phyloP scores from a whole-genome alignment of 2,888 invertebrate species.

The Eulithis testata region DNA sequence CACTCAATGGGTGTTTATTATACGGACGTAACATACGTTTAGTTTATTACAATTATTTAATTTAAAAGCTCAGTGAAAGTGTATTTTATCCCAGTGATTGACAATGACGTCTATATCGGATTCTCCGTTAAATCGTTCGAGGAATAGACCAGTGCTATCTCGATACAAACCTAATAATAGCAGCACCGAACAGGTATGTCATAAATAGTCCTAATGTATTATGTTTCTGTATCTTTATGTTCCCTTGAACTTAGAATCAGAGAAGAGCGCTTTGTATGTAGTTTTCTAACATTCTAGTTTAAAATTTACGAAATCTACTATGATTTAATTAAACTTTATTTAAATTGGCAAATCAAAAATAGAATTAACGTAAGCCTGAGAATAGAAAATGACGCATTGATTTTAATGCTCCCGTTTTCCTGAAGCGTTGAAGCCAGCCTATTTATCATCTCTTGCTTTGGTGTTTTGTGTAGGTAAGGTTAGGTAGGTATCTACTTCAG shows the following conservation, averaged over 20 bases:
- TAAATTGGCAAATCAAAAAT: no score
- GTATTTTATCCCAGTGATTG: conserved; percentile 36
- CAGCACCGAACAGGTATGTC: conserved; percentile 68
- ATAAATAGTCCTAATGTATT: not conserved
- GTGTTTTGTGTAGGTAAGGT: not conserved
- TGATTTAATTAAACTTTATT: not conserved
- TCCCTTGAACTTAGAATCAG: no score
- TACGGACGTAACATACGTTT: conserved; percentile 31
- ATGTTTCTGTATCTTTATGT: no score
- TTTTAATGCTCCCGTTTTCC: conserved; percentile 17
- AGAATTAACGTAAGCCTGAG: not conserved
- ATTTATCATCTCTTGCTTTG: not conserved
- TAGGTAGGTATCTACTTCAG: no score
- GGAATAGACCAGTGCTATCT: conserved; percentile 74
- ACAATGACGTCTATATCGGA: conserved; percentile 74
- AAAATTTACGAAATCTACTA: not conserved
- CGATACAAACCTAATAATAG: conserved; percentile 65
- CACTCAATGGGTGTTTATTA: conserved; percentile 56
- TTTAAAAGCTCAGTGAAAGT: conserved; percentile 42
- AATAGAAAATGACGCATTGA: conserved; percentile 11
- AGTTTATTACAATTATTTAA: conserved; percentile 31
- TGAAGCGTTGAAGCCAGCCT: conserved; percentile 1
- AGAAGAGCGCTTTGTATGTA: no score
- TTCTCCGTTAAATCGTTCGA: conserved; percentile 69
- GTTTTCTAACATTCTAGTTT: not conserved